phyloP scores from a whole-genome alignment of 2,113 vertebrate species.

The Alaudala cheleensis region DNA sequence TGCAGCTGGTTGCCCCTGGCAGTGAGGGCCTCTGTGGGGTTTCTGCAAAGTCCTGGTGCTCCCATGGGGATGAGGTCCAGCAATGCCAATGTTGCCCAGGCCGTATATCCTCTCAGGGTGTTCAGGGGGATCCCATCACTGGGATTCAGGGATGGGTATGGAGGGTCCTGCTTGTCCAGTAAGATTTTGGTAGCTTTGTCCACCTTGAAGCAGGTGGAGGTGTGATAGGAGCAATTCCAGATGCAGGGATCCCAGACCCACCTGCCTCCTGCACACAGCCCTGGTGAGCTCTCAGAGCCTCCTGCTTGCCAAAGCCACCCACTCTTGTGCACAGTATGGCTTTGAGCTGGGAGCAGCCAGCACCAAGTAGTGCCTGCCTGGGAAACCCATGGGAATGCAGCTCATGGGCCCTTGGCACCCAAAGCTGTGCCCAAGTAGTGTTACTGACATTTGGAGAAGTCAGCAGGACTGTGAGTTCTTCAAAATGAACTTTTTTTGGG shows the following conservation, averaged over 20 bases:
- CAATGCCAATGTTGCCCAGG: neutral
- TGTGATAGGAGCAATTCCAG: neutral
- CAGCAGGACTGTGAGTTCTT: neutral
- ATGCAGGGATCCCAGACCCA: accelerated
- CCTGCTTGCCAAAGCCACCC: neutral
- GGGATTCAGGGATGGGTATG: accelerated
- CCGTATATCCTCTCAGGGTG: neutral
- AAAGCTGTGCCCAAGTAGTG: accelerated
- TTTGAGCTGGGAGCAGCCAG: accelerated
- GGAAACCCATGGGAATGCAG: accelerated
- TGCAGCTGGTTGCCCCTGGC: neutral
- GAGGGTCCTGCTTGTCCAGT: neutral
- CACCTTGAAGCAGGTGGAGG: neutral
- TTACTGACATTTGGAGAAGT: neutral
- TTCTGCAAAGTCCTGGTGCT: neutral
- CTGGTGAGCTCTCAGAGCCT: accelerated
- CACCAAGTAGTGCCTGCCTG: accelerated
- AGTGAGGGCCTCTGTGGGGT: accelerated
- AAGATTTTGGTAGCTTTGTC: neutral
- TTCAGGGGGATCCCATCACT: neutral
- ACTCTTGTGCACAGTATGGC: accelerated
- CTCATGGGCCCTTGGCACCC: accelerated
- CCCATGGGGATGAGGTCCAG: accelerated
- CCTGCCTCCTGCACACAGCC: neutral
- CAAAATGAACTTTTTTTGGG: neutral